Base-by-base conservation (phyloP, 1,140 invertebrate species). In the Euborellia annulipes region DNA sequence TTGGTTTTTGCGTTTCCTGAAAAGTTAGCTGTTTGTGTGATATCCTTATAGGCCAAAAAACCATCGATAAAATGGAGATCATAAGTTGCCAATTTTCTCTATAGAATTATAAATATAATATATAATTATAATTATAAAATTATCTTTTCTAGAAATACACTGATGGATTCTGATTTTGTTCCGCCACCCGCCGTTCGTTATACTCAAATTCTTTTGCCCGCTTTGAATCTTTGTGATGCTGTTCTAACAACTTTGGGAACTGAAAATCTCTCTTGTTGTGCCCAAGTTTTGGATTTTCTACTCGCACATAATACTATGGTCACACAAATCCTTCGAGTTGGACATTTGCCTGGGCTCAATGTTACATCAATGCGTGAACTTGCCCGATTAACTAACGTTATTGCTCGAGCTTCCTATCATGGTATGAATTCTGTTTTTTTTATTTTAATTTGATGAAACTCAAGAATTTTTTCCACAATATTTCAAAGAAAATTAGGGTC, bases 251-350 rank as follows among this genome's bases (percentile, higher is more conserved):
- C 85, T 0, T 64, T 91, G 6, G 85, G 87, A 30, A 72, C 77
- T 0, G 74, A 82, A 46, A 91, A 92, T 66, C 75, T 78, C 62
- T 76, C 80, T 54, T 52, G 84, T 80, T 38, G 74, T 82, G 64
- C 78, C 17, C 85, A 90, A 64, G 65, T 69, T 30, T 73, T 82
- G 36, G 77, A 82, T 48, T 82, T 87, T 51, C 58, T 92, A 21
- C 70, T 88, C 37, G 78, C 78, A 41, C 86, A 92, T 61, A 65
- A 78, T 23, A 85, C 91, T 51, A 78, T 80, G 21, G 73, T 91
- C 14, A 80, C 84, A 52, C 71, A 77, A 51, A 75, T 87, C 34
- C 60, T 93, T 13, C 65, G 80, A 52, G 73, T 76, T 36, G 75
- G 74, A 27, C 23, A 27, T 27, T 11, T 27, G 4, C 23, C 23